A percentile compares a stretch with the other conserved stretches of the same genome.
phyloP scores from a whole-genome alignment of 2,888 invertebrate genomes.

The Sturmia bella region DNA sequence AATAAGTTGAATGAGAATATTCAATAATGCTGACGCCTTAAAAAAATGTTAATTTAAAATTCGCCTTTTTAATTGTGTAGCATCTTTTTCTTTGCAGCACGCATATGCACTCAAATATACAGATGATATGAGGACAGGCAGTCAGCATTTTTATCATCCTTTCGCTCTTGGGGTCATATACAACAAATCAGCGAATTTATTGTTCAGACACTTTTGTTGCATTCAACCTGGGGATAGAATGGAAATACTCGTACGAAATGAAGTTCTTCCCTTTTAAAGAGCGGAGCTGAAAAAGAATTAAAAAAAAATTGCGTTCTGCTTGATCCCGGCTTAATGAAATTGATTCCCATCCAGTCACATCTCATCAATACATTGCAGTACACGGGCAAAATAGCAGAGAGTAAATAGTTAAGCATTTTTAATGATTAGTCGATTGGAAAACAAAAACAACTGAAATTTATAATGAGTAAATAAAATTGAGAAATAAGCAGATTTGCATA shows the following conservation, averaged over 20 bases:
- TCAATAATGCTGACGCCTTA: slow-evolving; percentile 56
- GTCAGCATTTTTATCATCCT: slow-evolving; percentile 26
- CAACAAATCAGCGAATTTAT: slow-evolving; percentile 67
- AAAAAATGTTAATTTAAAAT: slow-evolving; percentile 47
- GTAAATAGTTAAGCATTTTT: slow-evolving; percentile 63
- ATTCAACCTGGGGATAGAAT: slow-evolving; percentile 3
- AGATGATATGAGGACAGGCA: background rate
- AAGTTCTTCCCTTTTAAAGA: background rate
- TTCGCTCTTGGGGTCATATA: slow-evolving; percentile 35
- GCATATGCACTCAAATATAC: background rate
- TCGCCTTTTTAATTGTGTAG: slow-evolving; percentile 37
- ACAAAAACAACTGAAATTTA: slow-evolving; percentile 48
- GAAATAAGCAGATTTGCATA: slow-evolving; percentile 57
- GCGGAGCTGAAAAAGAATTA: slow-evolving; percentile 16
- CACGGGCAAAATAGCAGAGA: slow-evolving; percentile 17
- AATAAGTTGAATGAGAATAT: slow-evolving; percentile 46
- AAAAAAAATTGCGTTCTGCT: slow-evolving; percentile 50
- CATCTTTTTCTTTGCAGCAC: slow-evolving; percentile 9
- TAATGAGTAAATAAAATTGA: slow-evolving; percentile 45
- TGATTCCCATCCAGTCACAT: slow-evolving; percentile 69
- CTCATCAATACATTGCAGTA: slow-evolving; percentile 41
- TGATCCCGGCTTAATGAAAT: slow-evolving; percentile 73
- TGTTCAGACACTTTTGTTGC: slow-evolving; percentile 35
- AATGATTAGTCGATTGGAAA: slow-evolving; percentile 56
- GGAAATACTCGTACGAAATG: background rate